A percentile compares a stretch with the other conserved stretches of the same genome.
Conservation (phyloP, 1,140 invertebrate species). For the Periplaneta americana region DNA sequence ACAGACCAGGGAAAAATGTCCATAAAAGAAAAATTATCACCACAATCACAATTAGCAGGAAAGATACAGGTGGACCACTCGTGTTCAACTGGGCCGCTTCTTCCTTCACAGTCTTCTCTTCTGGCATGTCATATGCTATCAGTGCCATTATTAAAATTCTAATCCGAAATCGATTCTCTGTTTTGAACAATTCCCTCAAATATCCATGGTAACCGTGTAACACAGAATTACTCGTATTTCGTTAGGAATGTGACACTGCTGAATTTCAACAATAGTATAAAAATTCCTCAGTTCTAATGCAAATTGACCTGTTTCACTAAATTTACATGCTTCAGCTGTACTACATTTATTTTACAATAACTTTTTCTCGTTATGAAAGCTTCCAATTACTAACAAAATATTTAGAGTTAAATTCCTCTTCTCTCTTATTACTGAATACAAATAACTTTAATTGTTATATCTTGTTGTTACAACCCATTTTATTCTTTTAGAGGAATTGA, state of each 20-base stretch:
- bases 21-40: conserved; percentile 11
- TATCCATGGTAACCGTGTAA: not conserved
- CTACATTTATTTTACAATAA: not conserved
- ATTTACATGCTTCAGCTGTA: no score
- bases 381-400: not conserved
- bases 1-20: conserved; percentile 12
- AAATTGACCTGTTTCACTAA: no score
- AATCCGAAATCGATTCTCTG: not conserved
- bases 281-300: not conserved
- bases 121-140: not conserved
- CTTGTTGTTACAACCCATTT: not conserved
- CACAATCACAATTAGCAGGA: not conserved
- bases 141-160: not conserved
- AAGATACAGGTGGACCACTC: not conserved
- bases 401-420: not conserved
- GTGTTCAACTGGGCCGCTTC: not conserved
- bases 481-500: not conserved
- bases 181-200: not conserved
- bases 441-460: not conserved
- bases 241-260: no score
- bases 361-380: not conserved
- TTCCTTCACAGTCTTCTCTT: not conserved
- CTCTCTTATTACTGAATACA: not conserved
- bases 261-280: not conserved
- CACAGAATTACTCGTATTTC: not conserved